Base-by-base conservation (phyloP, 53 echinoderm and acorn worm genomes). In the Luidia sarsii region DNA sequence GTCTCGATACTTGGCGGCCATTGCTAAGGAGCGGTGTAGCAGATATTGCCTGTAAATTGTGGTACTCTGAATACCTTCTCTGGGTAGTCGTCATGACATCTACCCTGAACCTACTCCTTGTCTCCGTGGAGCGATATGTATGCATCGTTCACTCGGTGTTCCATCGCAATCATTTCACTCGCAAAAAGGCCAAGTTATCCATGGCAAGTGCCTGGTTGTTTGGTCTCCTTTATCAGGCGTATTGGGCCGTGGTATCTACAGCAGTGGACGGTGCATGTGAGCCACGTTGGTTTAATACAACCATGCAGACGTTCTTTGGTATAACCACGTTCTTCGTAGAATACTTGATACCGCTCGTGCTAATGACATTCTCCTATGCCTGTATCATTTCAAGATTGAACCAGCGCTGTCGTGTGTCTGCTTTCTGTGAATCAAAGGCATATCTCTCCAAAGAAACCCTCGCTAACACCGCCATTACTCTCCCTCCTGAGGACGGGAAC, bases 71-170 rank as follows among this genome's bases (percentile, higher is more conserved):
- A 49, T 94, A 94, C 36, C 80, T 88, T 6, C 80, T 94, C 6
- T 94, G 94, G 94, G 94, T 90, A 20, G 69, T 94, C 16, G 88
- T 89, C 80, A 83, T 94, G 55, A 89, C 90, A 4, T 88, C 94
- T 39, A 94, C 90, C 0, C 83, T 87, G 13, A 94, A 94, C 56
- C 72, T 94, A 0, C 83, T 88, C 1, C 56, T 90, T 7, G 62
- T 94, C 1, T 94, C 94, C 0, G 21, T 94, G 66, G 94, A 94
- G 65, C 55, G 94, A 2, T 90, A 90, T 80, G 83, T 88, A 36
- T 85, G 90, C 30, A 89, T 89, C 9, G 82, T 82, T 36, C 87
- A 87, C 63, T 65, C 83, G 0, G 80, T 94, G 18, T 82, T 70
- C 25, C 90, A 94, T 49, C 70, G 94, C 16, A 94, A 94, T 65